These are phyloP conservation scores for Oscheius myriophilus DNA, from an alignment of 2,888 invertebrate species.

Conservation along the genomic window DNA sequence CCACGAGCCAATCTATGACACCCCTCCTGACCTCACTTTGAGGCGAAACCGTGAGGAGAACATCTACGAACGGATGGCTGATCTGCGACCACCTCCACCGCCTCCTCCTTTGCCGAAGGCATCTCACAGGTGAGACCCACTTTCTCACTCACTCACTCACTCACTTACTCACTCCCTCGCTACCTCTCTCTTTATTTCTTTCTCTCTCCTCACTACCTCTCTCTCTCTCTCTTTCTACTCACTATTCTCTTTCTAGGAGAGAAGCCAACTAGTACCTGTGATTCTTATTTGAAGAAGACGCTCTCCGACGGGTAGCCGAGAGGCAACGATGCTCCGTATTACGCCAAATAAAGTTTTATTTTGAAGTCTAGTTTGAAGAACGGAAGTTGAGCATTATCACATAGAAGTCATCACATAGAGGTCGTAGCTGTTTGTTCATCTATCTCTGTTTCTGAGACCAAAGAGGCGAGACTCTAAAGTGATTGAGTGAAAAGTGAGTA, in stretches of 20 bases:
- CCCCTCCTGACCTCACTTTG: slow-evolving; percentile 49
- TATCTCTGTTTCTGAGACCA: slow-evolving; percentile 17
- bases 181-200: too few species aligned
- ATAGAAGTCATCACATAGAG: neutral
- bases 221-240: too few species aligned
- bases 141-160: too few species aligned
- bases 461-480: slow-evolving; percentile 18
- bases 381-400: slow-evolving; percentile 20
- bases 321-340: slow-evolving; percentile 7
- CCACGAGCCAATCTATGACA: slow-evolving; percentile 65
- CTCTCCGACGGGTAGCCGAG: slow-evolving; percentile 17
- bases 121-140: slow-evolving; percentile 15
- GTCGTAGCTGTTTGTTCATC: slow-evolving; percentile 23
- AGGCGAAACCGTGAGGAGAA: slow-evolving; percentile 2
- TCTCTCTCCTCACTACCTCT: too few species aligned
- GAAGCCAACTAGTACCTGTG: slow-evolving; percentile 16
- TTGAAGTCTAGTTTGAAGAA: slow-evolving; percentile 30
- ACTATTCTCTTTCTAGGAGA: slow-evolving; percentile 11
- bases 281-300: slow-evolving; percentile 25
- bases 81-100: slow-evolving; percentile 6
- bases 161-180: too few species aligned
- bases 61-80: slow-evolving; percentile 25
- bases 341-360: slow-evolving; percentile 8
- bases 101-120: slow-evolving; percentile 20
- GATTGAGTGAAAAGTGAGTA: neutral